Conservation (phyloP, 2,888 invertebrate species). For the Helobdella robusta region DNA sequence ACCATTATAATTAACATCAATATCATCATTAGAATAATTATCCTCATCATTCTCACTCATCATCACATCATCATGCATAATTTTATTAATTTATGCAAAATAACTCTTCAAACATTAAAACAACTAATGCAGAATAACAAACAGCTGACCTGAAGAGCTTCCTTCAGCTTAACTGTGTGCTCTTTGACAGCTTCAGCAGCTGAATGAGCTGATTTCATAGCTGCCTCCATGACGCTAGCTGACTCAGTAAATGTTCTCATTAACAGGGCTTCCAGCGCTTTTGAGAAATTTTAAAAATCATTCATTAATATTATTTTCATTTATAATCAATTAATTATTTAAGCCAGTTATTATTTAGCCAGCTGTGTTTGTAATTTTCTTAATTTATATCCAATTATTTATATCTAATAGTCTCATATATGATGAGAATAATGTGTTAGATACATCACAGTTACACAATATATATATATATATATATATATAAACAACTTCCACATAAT, state of each 20-base stretch:
- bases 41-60: no score
- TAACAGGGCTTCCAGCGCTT: slow-evolving; percentile 30
- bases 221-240: slow-evolving; percentile 37
- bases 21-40: background rate
- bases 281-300: background rate
- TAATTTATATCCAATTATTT: no score
- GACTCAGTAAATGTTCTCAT: slow-evolving; percentile 28
- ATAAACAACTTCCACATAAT: no score
- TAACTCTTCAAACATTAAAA: background rate
- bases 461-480: no score
- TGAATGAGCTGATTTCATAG: slow-evolving; percentile 36
- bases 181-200: slow-evolving; percentile 38
- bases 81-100: background rate
- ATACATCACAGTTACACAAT: no score
- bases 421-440: background rate
- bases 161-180: slow-evolving; percentile 46
- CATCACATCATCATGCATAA: background rate
- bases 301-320: background rate
- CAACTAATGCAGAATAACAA: background rate
- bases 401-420: no score
- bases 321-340: background rate
- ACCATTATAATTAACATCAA: background rate
- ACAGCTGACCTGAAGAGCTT: slow-evolving; percentile 46
- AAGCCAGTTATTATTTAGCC: no score
- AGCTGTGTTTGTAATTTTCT: no score